Evolutionary conservation across 2,797 vertebrate genomes (phyloP), one percentile per base, ranked within the genome.

Genomic region (Ibycter americanus): DNA sequence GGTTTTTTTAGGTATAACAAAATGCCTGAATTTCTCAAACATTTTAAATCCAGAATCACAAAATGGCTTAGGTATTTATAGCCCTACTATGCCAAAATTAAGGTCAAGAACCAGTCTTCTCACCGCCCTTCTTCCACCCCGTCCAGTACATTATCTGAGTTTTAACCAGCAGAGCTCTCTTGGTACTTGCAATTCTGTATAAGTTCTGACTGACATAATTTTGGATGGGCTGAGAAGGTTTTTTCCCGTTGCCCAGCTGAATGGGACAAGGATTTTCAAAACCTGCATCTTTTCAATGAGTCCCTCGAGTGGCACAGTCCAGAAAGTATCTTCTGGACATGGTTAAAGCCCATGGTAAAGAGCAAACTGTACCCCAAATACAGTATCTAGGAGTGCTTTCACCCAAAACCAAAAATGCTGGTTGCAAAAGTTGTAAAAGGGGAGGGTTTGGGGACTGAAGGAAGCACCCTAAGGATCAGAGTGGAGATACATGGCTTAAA

Each of bases 81-180:
- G 21, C 7, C 8, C 3, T 42, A 6, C 18, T 61, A 4, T n/a
- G 9, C 16, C 12, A 42, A 83, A 94, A 71, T 25, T 52, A 46
- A 54, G 9, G 3, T 87, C 15, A 68, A 17, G 29, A 90, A 55
- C 0, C 0, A 27, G 15, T 47, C 26, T 55, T 12, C 2, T 61
- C 66, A 13, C 15, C 62, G 14, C 1, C 11, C 26, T 83, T 70
- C 31, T 52, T 61, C 22, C 25, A 61, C 4, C 4, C 9, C 36
- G 77, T 20, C 27, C 63, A 56, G 14, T 29, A 18, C 38, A 11
- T 74, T 46, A 21, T 12, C 36, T n/a, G 32, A 56, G 4, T 12
- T 87, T 89, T 87, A 38, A 36, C 34, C 3, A 4, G 25, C 22
- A 55, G 34, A 79, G 26, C 15, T 92, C 63, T 51, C 59, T 49